Percentiles rank a stretch among this genome's conserved stretches.
Conservation (phyloP, 2,888 invertebrate genomes). For the Neria commutata region DNA sequence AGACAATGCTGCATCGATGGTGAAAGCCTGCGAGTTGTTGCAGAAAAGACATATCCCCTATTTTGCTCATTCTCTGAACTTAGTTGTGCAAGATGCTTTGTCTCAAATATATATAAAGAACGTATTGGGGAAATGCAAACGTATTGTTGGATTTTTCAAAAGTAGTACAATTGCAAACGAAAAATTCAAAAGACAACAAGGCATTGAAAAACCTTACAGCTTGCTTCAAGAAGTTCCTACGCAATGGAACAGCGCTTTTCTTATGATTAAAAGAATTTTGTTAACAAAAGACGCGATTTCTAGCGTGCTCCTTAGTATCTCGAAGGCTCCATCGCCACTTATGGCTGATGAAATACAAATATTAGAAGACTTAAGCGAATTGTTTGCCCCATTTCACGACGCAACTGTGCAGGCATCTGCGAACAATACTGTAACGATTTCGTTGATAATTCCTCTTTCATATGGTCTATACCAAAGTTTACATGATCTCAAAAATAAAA, state of each 20-base stretch:
- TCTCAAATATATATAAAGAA: neutral
- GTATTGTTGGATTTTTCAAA: slow-evolving; percentile 6
- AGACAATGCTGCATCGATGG: neutral
- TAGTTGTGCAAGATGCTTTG: slow-evolving; percentile 3
- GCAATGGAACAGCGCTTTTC: neutral
- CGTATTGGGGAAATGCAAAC: neutral
- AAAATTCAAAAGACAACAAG: slow-evolving; percentile 1
- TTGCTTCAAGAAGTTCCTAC: slow-evolving; percentile 7
- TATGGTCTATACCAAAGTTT: neutral
- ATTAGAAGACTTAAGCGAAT: neutral
- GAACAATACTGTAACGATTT: neutral
- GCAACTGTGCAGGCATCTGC: neutral
- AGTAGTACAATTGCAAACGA: neutral
- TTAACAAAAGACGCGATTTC: neutral
- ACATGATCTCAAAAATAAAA: neutral
- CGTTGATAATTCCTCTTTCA: slow-evolving; percentile 1
- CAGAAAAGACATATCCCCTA: neutral
- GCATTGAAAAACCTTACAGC: neutral
- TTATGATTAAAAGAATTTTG: slow-evolving; percentile 8
- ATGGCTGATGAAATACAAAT: slow-evolving; percentile 4
- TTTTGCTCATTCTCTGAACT: neutral
- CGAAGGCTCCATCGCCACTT: neutral
- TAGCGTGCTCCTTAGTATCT: neutral
- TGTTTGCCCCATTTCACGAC: neutral
- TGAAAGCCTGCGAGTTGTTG: neutral